A percentile compares a stretch with the other conserved stretches of the same genome.
These are phyloP conservation scores for Plecotus auritus DNA, from an alignment of 2,113 vertebrate species.

Conservation along the genomic window DNA sequence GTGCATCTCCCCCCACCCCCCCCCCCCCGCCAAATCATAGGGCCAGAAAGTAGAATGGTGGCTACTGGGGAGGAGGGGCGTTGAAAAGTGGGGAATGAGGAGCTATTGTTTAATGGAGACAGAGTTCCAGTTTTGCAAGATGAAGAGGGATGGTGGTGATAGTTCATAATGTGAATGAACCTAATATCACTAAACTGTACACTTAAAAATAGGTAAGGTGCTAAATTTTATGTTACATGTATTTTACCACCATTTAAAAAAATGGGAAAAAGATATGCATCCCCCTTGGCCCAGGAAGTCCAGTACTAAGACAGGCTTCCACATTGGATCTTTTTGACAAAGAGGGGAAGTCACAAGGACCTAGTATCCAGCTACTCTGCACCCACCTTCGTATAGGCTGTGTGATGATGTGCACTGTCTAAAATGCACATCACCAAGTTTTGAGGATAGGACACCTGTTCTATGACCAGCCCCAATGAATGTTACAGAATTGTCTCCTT, in stretches of 20 bases:
- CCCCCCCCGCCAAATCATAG: not conserved
- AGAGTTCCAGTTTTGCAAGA: not conserved
- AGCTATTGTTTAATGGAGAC: no score
- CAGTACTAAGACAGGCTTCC: not conserved
- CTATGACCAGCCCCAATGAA: rapidly evolving
- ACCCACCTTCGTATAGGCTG: not conserved
- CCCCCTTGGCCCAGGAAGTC: not conserved
- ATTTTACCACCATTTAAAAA: not conserved
- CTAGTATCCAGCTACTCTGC: not conserved
- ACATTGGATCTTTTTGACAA: not conserved
- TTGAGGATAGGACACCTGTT: not conserved
- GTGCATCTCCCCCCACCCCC: rapidly evolving
- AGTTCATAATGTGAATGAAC: not conserved
- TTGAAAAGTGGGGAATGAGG: not conserved
- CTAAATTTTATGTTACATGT: not conserved
- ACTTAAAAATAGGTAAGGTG: not conserved
- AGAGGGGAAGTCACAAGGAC: not conserved
- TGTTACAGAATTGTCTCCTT: not conserved
- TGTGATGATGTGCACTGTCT: not conserved
- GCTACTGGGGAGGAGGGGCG: rapidly evolving
- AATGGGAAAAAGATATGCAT: no score
- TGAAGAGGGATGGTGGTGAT: not conserved
- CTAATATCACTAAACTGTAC: not conserved
- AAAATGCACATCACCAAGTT: not conserved
- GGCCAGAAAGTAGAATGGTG: not conserved